phyloP scores from a whole-genome alignment of 2,888 invertebrate genomes.

The Drosophila lutescens region DNA sequence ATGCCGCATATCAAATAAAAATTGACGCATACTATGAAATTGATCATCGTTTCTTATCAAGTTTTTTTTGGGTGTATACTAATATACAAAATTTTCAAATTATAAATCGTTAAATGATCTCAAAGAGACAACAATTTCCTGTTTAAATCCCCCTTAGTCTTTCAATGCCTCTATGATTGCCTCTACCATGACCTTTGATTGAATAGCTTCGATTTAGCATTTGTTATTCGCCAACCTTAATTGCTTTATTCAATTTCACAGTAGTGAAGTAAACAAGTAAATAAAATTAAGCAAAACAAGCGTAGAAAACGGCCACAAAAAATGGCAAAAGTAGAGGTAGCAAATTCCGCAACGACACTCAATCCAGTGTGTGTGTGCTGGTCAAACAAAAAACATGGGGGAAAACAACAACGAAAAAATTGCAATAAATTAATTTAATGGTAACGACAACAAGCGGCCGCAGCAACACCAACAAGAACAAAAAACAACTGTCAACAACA shows the following conservation, averaged over 20 bases:
- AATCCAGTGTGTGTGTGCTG: constrained; percentile 20
- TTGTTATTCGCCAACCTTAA: constrained; percentile 17
- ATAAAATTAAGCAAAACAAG: constrained; percentile 17
- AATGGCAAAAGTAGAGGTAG: neutral
- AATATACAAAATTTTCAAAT: too few relatives aligned
- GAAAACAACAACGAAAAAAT: constrained; percentile 39
- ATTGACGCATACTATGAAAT: too few relatives aligned
- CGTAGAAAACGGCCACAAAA: constrained; percentile 7
- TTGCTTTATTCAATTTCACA: constrained; percentile 43
- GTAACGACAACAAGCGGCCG: constrained; percentile 41
- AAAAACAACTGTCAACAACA: constrained; percentile 24
- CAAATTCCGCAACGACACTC: constrained; percentile 25
- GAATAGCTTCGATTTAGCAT: neutral
- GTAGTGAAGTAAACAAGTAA: constrained; percentile 11
- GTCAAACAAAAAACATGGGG: constrained; percentile 41
- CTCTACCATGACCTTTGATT: neutral
- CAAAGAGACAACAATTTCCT: neutral
- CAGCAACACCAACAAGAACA: constrained; percentile 4
- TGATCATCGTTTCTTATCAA: too few relatives aligned
- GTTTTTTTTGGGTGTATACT: too few relatives aligned
- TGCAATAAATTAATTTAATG: constrained; percentile 62
- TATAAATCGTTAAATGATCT: too few relatives aligned
- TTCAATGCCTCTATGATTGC: neutral
- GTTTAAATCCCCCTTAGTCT: neutral
- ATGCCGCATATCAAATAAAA: too few relatives aligned